Percentiles rank a stretch among this genome's conserved stretches.
Conservation (phyloP, 1,140 invertebrate species). For the Antheraea mylitta region DNA sequence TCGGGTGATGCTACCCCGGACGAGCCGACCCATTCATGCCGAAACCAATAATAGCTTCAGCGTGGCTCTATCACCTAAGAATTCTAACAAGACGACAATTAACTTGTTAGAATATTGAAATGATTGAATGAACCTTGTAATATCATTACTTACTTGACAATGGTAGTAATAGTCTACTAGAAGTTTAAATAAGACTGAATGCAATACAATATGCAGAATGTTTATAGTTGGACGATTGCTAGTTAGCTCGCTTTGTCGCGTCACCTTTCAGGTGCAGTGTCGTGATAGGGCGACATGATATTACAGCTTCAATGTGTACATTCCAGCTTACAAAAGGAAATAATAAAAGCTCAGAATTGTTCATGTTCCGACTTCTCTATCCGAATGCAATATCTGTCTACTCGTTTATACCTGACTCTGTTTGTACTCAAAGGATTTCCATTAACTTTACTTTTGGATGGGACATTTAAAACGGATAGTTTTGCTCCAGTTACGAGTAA, state of each 20-base stretch:
- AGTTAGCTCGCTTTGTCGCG: neutral
- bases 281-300: neutral
- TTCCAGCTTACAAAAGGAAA: neutral
- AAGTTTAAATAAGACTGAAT: no score
- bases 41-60: no score
- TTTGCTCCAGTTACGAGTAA: no score
- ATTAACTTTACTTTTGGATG: neutral
- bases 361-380: neutral
- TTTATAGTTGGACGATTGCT: neutral
- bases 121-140: no score
- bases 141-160: no score
- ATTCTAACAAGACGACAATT: no score
- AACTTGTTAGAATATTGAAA: no score
- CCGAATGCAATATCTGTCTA: neutral
- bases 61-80: no score
- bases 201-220: neutral
- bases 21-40: no score
- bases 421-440: neutral
- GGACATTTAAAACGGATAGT: neutral
- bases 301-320: neutral
- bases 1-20: no score
- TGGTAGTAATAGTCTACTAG: no score
- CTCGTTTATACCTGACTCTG: neutral
- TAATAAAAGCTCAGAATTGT: neutral
- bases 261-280: neutral